Evolutionary conservation across 37 sponge, comb jelly and placozoan species (phyloP).

Genomic region (Bolinopsis microptera): DNA sequence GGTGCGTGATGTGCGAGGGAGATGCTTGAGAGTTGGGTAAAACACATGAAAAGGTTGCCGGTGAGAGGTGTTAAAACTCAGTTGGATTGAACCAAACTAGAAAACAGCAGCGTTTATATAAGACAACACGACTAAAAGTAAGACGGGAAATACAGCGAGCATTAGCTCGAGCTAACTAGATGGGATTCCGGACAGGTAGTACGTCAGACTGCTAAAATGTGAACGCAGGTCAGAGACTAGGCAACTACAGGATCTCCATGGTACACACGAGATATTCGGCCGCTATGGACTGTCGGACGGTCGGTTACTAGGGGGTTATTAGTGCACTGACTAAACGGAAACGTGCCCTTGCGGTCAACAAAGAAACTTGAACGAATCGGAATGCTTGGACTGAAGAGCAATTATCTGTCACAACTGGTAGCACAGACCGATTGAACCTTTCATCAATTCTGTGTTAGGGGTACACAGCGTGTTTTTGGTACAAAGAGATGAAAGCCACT

Average conservation of each 20-base stretch:
- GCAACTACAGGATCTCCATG: neutral
- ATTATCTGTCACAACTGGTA: neutral
- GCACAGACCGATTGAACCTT: neutral
- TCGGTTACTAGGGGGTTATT: neutral
- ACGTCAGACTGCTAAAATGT: neutral
- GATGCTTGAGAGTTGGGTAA: neutral
- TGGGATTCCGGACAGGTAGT: neutral
- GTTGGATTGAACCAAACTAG: too few species aligned
- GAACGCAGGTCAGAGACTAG: neutral
- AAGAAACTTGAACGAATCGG: neutral
- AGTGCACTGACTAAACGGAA: neutral
- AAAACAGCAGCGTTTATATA: too few species aligned
- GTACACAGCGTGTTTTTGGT: neutral
- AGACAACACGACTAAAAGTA: neutral
- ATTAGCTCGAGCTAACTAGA: neutral
- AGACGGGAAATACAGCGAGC: neutral
- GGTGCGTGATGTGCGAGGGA: neutral
- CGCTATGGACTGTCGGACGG: too few species aligned
- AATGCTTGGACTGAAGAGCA: neutral
- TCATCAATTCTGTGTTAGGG: neutral
- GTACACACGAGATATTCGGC: neutral
- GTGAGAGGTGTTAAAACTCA: neutral
- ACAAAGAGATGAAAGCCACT: neutral
- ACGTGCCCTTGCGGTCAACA: neutral
- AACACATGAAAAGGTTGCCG: neutral